Base-by-base conservation (phyloP, 2,113 vertebrate genomes). In the Leptocoma aspasia region DNA sequence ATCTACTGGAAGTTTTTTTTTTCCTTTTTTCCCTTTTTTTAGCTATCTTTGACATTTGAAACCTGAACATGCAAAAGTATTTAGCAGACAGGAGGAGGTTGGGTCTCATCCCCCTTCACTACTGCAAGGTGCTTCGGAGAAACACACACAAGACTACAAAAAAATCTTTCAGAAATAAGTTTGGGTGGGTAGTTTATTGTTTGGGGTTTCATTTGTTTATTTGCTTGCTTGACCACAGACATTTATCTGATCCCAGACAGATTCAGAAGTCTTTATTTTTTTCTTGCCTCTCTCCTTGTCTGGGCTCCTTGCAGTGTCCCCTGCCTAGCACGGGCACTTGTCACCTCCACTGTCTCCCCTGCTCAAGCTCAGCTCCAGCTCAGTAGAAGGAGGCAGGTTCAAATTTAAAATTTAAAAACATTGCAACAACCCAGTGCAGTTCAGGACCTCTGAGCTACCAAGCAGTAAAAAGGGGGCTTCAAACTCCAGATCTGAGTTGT, bases 81-180 rank as follows among this genome's bases (percentile, higher is more conserved):
- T 87, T 47, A 52, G 24, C 42, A 44, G 49, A 4, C 11, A 20
- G 54, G 42, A 95, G 18, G 15, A 11, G 2, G 3, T 50, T 59
- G 27, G 17, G 8, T 31, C 15, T 7, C 3, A 28, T n/a, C 7
- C 4, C 8, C 30, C 7, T 35, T 50, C 3, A 1, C 12, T 14
- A 15, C 11, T 8, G 20, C 22, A 15, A 15, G 35, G 11, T 82
- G 6, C 50, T 81, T 86, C 35, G 31, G 54, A 47, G 70, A 23
- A 76, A 42, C 20, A 5, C 31, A 6, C 24, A 41, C 5, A 28
- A 21, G 45, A 21, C 22, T 5, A 4, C 13, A 22, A 33, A 31
- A 69, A 70, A 79, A 6, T 30, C 31, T 49, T 76, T 77, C 41
- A 33, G 28, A 37, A 85, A 16, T 8, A 78, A 65, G 39, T 79